Evolutionary conservation across 2,888 invertebrate species (phyloP).

Genomic region (Idaea straminata): DNA sequence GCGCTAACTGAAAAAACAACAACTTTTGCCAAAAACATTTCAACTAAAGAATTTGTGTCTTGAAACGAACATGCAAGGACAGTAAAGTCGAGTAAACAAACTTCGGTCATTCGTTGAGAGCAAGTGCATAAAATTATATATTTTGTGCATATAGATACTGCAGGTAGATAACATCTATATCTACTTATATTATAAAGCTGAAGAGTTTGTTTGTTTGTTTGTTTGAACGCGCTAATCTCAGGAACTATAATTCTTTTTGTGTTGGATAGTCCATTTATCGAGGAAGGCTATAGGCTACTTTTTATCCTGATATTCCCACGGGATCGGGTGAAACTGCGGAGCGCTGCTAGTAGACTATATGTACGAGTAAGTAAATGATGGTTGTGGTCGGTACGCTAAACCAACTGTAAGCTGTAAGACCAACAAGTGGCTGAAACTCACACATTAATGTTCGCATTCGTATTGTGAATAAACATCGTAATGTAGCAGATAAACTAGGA

Average conservation of each 20-base stretch:
- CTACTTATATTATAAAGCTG: too few relatives aligned
- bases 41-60: constrained; percentile 40
- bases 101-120: constrained; percentile 14
- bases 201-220: too few relatives aligned
- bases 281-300: too few relatives aligned
- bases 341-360: not conserved
- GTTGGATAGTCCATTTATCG: too few relatives aligned
- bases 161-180: too few relatives aligned
- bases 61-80: constrained; percentile 43
- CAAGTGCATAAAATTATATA: constrained; percentile 18
- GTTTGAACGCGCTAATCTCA: too few relatives aligned
- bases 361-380: constrained; percentile 23
- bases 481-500: constrained; percentile 81
- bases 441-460: constrained; percentile 77
- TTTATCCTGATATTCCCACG: too few relatives aligned
- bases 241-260: too few relatives aligned
- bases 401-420: constrained; percentile 21
- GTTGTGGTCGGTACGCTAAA: not conserved
- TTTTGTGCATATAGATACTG: not conserved
- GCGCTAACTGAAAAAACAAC: constrained; percentile 42
- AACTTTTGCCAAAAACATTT: constrained; percentile 47
- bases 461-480: constrained; percentile 81
- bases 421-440: constrained; percentile 69
- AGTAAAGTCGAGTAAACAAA: constrained; percentile 40
- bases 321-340: not conserved